Base-by-base conservation (phyloP, 1,140 invertebrate species). In the Eulimnadia texana region DNA sequence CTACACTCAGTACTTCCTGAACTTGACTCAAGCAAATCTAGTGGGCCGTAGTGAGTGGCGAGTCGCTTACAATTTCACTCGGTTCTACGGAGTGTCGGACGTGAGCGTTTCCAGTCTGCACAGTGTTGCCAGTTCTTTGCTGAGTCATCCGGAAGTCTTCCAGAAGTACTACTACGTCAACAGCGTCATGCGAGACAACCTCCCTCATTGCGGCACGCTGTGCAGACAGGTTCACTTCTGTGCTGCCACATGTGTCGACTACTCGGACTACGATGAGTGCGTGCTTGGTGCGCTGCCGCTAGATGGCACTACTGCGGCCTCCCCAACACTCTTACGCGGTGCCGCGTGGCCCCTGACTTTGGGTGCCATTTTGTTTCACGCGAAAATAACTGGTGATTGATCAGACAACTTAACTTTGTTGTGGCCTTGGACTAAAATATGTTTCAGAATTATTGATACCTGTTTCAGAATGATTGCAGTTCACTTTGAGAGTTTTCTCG, bases 1-100 rank as follows among this genome's bases (percentile, higher is more conserved):
- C 76, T 93, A 91, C 72, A 83, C 82, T 2, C 90, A 94, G 75
- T 93, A 85, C 71, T 93, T 88, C 74, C 76, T 94, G 70, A 87
- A 95, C 73, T 74, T 95, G 65, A 79, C 79, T 3, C 75, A 80
- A 60, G 86, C 86, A 25, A 92, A 93, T 74, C 72, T 72, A 19
- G 76, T 77, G 50, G 78, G 79, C 51, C 75, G 78, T 62, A 82
- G 85, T 2, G 80, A 83, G 3, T 93, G 90, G 90, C 72, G 77
- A 53, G 72, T 82, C 3, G 88, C 90, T 69, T 93, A 93, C 74
- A 86, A 87, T 68, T 77, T 90, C 51, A 81, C 79, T 50, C 80
- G 80, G 3, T 84, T 88, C 71, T 91, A 90, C 70, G 78, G 79
- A 13, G 75, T 91, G 28, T 77, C 79, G 33, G 80, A 83, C 61